phyloP scores from a whole-genome alignment of 1,140 invertebrate species.

The Lasioglossum albipes region DNA sequence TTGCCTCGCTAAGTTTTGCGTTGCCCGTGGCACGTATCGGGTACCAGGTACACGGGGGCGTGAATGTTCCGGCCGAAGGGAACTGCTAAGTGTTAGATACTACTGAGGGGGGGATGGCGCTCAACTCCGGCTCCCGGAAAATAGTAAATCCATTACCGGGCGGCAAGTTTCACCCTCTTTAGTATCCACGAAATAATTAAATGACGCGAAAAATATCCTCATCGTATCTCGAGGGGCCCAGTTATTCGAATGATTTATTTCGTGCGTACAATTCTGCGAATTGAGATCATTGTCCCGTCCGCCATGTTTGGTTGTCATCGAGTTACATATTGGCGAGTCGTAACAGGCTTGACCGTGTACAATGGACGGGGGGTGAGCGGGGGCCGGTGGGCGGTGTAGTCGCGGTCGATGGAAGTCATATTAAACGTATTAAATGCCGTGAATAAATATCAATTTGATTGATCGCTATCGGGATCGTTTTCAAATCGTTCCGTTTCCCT shows the following conservation, averaged over 20 bases:
- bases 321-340: too few relatives aligned
- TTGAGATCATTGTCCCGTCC: too few relatives aligned
- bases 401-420: constrained; percentile 43
- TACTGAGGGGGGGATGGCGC: background rate
- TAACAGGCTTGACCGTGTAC: too few relatives aligned
- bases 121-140: background rate
- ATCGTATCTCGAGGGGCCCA: too few relatives aligned
- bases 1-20: background rate
- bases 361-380: too few relatives aligned
- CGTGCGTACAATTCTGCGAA: too few relatives aligned
- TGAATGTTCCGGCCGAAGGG: background rate
- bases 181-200: too few relatives aligned
- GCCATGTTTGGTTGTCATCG: too few relatives aligned
- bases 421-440: constrained; percentile 50
- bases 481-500: constrained; percentile 12
- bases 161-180: too few relatives aligned
- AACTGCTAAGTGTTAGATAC: constrained; percentile 4
- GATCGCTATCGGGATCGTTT: constrained; percentile 46
- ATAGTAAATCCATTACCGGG: background rate
- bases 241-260: too few relatives aligned
- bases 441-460: constrained; percentile 62
- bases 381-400: background rate
- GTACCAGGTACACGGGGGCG: constrained; percentile 10
- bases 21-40: background rate
- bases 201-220: too few relatives aligned